Base-by-base conservation (phyloP, 2,888 invertebrate species). In the Ophraella communa region DNA sequence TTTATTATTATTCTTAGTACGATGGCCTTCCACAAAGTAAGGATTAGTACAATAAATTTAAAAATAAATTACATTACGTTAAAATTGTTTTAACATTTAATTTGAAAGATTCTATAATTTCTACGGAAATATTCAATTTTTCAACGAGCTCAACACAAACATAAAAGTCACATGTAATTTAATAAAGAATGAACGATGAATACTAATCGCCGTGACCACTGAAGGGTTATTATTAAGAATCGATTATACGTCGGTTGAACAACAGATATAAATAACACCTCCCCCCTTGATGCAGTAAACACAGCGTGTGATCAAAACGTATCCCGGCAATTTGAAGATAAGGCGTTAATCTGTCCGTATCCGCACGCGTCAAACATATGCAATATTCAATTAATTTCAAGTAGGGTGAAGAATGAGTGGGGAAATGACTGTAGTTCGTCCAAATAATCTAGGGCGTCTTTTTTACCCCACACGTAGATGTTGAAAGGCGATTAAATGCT, bases 401-500 rank as follows among this genome's bases (percentile, higher is more conserved):
- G 24, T 51, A 24, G 53, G 33, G 27, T 23, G 21, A 20, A 27
- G n/a, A 11, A 55, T n/a, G 10, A 35, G 42, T 17, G 18, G 44
- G n/a, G 20, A 10, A 30, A 39, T 14, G 39, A 39, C 17, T 39
- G 14, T 14, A 20, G 33, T 27, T 14, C n/a, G 17, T 27, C 39
- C 23, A 39, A 39, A 18, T 42, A 42, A 27, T 52, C 47, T n/a
- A 47, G 47, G 47, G 47, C 47, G 23, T 47, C 47, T 47, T 47
- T n/a, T 17, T 27, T 44, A 35, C 23, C 54, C 54, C 35, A 45
- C 45, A 44, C 24, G 17, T 47, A 11, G 33, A 53, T 30, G 61
- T 61, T 54, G 47, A 45, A 39, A 45, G 45, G 39, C 61, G 61
- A 61, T 61, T 54, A 61, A 54, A 45, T 47, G 54, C 61, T 23